Evolutionary conservation across 2,797 vertebrate species (phyloP), one percentile per base, ranked within the genome.

Genomic region (Poeciliopsis gracilis): DNA sequence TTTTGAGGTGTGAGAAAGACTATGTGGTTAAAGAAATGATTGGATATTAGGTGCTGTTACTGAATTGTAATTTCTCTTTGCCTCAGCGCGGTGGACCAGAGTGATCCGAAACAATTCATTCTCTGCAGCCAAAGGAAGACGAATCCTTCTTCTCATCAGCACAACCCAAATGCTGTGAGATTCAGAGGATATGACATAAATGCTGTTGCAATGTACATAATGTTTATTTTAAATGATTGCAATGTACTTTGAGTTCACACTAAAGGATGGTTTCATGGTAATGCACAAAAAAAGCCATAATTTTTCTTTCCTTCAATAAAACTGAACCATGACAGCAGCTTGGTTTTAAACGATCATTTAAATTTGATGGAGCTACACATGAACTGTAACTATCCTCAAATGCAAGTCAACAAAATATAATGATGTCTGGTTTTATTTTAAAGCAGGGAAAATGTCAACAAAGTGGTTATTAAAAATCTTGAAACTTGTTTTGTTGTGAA

Each of bases 31-130:
- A 3, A 25, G 16, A 43, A 18, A 28, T 49, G 11, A 36, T 12
- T 51, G 18, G 9, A 11, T 15, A 36, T 30, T 23, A 23, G 20
- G 16, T 47, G 9, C 28, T 46, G 9, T 51, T 51, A 23, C 49
- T 63, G 4, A 81, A 13, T 66, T 75, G 0, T 63, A 0, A 53
- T 30, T 47, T 74, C 1, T 82, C 33, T 84, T 74, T 82, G 3
- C 69, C 25, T 25, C 93, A 96, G 96, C 95, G 94, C 0, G 96
- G 96, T 2, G 96, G 96, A 83, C 96, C 96, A 8, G 96, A 96
- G 82, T 96, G 91, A 96, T 67, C 0, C 12, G 36, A 82, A 81
- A 15, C 6, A 0, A 72, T 43, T 83, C 43, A 1, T 13, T 76
- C 77, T 82, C 84, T 79, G 49, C 77, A 88, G 47, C 86, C 88